These are phyloP conservation scores for Laticauda colubrina DNA, from an alignment of 2,113 vertebrate species.

Conservation along the genomic window DNA sequence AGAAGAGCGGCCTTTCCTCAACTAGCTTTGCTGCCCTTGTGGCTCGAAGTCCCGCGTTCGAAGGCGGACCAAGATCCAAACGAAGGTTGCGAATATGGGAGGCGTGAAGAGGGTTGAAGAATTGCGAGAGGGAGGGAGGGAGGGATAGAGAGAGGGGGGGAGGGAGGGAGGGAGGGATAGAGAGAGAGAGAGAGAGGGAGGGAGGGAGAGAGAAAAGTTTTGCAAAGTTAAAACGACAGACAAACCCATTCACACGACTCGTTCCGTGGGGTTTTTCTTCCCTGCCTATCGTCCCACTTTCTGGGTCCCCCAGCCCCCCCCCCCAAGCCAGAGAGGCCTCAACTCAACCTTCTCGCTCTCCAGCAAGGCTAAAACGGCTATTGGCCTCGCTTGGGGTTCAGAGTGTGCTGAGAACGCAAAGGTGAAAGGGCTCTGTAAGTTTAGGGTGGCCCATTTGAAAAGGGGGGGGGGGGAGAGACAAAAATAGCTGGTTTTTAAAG, in stretches of 20 bases:
- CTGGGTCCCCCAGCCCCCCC: background rate
- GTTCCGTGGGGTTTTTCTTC: background rate
- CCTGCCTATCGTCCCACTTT: background rate
- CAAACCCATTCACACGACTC: background rate
- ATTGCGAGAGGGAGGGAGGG: background rate
- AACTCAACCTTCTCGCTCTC: background rate
- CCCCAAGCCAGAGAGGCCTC: background rate
- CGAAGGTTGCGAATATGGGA: background rate
- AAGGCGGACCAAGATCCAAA: background rate
- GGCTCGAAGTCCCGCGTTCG: background rate
- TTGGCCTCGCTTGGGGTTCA: background rate
- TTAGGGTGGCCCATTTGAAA: background rate
- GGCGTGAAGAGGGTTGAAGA: background rate
- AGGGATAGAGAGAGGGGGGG: fast-evolving
- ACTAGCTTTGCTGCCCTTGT: background rate
- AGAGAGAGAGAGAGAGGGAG: too few relatives aligned
- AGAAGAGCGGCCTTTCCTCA: background rate
- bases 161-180: fast-evolving
- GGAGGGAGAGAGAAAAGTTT: background rate
- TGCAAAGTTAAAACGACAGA: background rate
- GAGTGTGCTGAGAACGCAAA: background rate
- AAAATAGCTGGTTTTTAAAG: background rate
- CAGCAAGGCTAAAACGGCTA: background rate
- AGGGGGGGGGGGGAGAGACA: fast-evolving
- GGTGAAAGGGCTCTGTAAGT: background rate